Base-by-base conservation (phyloP, 2,888 invertebrate species). In the Harpalus rubripes region DNA sequence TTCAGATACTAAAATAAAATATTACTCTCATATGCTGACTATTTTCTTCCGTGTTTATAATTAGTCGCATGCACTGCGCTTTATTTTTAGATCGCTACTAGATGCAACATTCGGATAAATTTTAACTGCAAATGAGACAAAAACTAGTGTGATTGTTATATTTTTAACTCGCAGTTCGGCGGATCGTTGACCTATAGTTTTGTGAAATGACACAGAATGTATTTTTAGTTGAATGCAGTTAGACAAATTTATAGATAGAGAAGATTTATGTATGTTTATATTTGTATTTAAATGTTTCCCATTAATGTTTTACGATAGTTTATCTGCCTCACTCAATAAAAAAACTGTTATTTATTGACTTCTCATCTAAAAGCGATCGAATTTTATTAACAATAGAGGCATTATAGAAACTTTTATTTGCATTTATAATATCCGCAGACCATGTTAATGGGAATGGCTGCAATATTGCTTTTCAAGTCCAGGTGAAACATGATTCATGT, bases 1-100 rank as follows among this genome's bases (percentile, higher is more conserved):
- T 15, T 15, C 15, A 4, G 16, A 16, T 16, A 15, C 2, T 16
- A 12, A 39, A 39, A 39, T 32, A 32, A 12, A 39, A 26, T 63
- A 26, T 63, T 26, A 32, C 26, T 8, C 3, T 39, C 68, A 72
- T 72, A 39, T 72, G 15, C 3, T 10, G 18, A 39, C 41, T 41
- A 74, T 7, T 74, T 44, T 74, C 72, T 74, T 74, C 72, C 72
- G 41, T 18, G 72, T 74, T 74, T 74, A 74, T 74, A 74, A 74
- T 41, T 74, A 74, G 72, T 18, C 18, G 16, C 1, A 68, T 68
- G 68, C 32, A 41, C 18, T 74, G 44, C 72, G 44, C 72, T 44
- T 44, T 74, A 74, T 74, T 44, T 74, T 22, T 74, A 74, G 41
- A 18, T 39, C 63, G 7, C 26, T 18, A 7, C 12, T 41, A 74